Evolutionary conservation across 1,140 invertebrate genomes (phyloP).

Genomic region (Atta texana): DNA sequence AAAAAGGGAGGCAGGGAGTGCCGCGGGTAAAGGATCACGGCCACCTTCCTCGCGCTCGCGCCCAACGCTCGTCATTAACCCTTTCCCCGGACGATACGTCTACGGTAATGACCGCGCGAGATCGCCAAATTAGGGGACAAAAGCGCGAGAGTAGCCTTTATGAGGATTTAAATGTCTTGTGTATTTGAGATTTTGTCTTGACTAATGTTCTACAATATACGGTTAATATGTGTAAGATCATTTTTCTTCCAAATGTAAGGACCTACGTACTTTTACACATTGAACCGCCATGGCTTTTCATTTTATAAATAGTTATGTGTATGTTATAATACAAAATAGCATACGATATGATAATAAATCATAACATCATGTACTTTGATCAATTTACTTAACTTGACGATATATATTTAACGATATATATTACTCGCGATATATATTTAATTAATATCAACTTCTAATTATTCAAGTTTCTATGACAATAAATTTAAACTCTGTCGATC

Average conservation of each 20-base stretch:
- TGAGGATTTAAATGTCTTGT: not conserved
- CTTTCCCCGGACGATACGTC: conserved; percentile 54
- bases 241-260: not conserved
- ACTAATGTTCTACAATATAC: not conserved
- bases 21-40: conserved; percentile 51
- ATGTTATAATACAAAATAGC: not conserved
- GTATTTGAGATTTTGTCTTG: not conserved
- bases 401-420: too few species aligned
- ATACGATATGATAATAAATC: not conserved
- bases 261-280: not conserved
- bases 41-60: conserved; percentile 66
- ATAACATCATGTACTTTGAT: too few species aligned
- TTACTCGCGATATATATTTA: too few species aligned
- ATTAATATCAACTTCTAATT: too few species aligned
- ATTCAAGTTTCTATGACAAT: too few species aligned
- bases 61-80: conserved; percentile 68
- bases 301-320: not conserved
- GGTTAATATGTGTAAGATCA: not conserved
- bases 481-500: too few species aligned
- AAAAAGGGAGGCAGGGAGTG: conserved; percentile 41
- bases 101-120: conserved; percentile 47
- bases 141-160: conserved; percentile 17
- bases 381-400: too few species aligned
- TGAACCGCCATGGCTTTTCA: not conserved
- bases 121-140: conserved; percentile 49